Evolutionary conservation across 2,888 invertebrate genomes (phyloP).

Genomic region (Plebejus melissa): DNA sequence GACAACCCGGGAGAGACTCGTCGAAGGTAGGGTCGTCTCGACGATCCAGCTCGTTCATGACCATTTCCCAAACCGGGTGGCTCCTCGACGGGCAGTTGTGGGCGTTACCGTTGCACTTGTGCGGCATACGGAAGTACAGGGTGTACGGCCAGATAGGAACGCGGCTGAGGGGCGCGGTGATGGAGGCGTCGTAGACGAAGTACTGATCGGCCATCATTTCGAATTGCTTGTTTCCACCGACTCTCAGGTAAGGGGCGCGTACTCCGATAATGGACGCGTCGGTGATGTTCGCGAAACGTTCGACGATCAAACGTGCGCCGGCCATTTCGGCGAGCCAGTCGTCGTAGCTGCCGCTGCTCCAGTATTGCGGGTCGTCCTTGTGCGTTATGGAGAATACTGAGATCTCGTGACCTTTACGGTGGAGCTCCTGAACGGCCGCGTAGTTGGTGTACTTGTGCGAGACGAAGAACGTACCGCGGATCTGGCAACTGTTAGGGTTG

Average conservation of each 20-base stretch:
- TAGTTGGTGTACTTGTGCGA: slow-evolving; percentile 96
- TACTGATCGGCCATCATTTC: slow-evolving; percentile 98
- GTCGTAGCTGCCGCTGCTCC: slow-evolving; percentile 91
- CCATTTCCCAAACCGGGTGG: slow-evolving; percentile 98
- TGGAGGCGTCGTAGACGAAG: slow-evolving; percentile 96
- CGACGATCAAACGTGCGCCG: slow-evolving; percentile 90
- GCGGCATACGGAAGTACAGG: slow-evolving; percentile 96
- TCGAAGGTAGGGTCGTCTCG: slow-evolving; percentile 96
- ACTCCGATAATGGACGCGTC: slow-evolving; percentile 94
- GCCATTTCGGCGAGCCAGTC: slow-evolving; percentile 98
- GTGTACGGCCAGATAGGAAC: slow-evolving; percentile 99
- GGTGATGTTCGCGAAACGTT: slow-evolving; percentile 94
- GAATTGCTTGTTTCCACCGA: slow-evolving; percentile 96
- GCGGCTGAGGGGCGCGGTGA: slow-evolving; percentile 91
- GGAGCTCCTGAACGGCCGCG: slow-evolving; percentile 92
- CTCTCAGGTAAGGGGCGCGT: slow-evolving; percentile 92
- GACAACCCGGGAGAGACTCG: slow-evolving; percentile 95
- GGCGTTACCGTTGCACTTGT: slow-evolving; percentile 96
- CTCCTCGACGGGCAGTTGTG: slow-evolving; percentile 94
- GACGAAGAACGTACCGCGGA: slow-evolving; percentile 94
- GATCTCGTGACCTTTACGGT: slow-evolving; percentile 94
- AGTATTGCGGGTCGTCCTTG: slow-evolving; percentile 94
- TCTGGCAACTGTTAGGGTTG: slow-evolving; percentile 93
- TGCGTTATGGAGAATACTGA: slow-evolving; percentile 95
- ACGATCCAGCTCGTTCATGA: slow-evolving; percentile 96